Percentiles rank a stretch among this genome's conserved stretches.
These are phyloP conservation scores for Neoascia interrupta DNA, from an alignment of 2,888 invertebrate genomes.

Conservation along the genomic window DNA sequence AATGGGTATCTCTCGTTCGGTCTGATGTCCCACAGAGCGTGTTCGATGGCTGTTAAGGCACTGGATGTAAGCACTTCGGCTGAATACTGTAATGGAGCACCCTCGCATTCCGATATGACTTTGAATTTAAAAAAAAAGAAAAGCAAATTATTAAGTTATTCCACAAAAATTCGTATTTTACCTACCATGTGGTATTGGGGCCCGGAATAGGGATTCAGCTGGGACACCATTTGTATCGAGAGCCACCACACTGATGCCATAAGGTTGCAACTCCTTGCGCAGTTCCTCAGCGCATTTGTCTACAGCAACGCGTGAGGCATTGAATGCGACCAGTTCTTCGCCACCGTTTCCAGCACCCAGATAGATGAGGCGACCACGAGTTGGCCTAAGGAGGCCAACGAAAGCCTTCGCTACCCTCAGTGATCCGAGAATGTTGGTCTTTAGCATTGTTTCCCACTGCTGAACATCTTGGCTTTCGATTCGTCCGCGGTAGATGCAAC, in stretches of 20 bases:
- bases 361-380: conserved; percentile 85
- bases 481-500: conserved; percentile 86
- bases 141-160: conserved; percentile 8
- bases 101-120: conserved; percentile 80
- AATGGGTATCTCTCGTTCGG: conserved; percentile 81
- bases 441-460: conserved; percentile 85
- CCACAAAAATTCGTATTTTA: conserved; percentile 62
- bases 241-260: conserved; percentile 87
- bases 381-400: conserved; percentile 85
- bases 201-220: conserved; percentile 84
- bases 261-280: conserved; percentile 84
- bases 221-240: conserved; percentile 86
- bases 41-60: conserved; percentile 83
- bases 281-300: conserved; percentile 89
- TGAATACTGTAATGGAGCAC: conserved; percentile 84
- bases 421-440: conserved; percentile 86
- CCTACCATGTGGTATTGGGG: conserved; percentile 82
- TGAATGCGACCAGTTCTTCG: conserved; percentile 82
- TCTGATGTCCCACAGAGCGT: conserved; percentile 82
- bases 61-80: conserved; percentile 83
- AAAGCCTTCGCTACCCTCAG: conserved; percentile 88
- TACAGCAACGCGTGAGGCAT: conserved; percentile 86
- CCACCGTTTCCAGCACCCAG: conserved; percentile 81
- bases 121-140: background rate
- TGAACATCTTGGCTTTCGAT: conserved; percentile 84